A percentile compares a stretch with the other conserved stretches of the same genome.
Evolutionary conservation across 2,113 vertebrate species (phyloP).

Genomic region (Seriola quinqueradiata): DNA sequence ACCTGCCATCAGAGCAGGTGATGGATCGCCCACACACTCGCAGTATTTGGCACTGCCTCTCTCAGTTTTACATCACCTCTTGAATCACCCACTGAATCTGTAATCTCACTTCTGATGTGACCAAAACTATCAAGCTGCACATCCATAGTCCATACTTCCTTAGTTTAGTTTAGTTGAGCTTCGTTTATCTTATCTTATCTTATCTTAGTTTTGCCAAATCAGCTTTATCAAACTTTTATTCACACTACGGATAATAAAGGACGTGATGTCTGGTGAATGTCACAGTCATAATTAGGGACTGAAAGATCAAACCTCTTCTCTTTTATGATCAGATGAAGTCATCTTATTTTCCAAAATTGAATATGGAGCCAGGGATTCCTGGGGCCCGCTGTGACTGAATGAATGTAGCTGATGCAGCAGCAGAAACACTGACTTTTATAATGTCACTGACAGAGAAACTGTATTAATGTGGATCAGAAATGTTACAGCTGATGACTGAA

Average conservation of each 20-base stretch:
- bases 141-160: background rate
- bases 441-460: background rate
- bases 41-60: constrained; percentile 28
- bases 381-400: background rate
- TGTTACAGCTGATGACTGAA: background rate
- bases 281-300: too few relatives aligned
- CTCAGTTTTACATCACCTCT: constrained; percentile 32
- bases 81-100: constrained; percentile 23
- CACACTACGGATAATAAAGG: background rate
- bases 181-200: background rate
- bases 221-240: too few relatives aligned
- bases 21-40: constrained; percentile 54
- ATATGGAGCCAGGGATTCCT: background rate
- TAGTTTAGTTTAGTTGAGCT: background rate
- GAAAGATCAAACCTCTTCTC: too few relatives aligned
- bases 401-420: background rate
- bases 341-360: too few relatives aligned
- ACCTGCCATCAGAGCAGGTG: constrained; percentile 44
- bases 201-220: too few relatives aligned
- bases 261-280: background rate
- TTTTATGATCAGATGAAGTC: too few relatives aligned
- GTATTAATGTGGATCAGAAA: background rate
- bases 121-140: constrained; percentile 7
- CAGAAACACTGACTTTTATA: background rate
- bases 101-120: constrained; percentile 21